Conservation (phyloP, 2,113 vertebrate species). For the Climacteris rufus region DNA sequence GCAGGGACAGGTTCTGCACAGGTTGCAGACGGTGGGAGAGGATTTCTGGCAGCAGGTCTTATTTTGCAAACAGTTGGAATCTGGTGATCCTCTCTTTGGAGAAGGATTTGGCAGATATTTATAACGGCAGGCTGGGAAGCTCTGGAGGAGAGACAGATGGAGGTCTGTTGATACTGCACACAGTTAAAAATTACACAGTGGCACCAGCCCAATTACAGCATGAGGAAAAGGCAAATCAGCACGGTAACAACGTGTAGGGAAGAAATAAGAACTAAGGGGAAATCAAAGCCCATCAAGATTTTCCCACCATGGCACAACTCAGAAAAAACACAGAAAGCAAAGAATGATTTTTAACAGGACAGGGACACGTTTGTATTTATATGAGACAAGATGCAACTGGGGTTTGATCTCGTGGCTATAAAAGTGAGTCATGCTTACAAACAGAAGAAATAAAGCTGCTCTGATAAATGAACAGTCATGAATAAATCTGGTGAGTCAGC, state of each 20-base stretch:
- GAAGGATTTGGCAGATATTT: constrained; percentile 54
- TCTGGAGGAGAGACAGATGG: constrained; percentile 60
- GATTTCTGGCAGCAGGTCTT: neutral
- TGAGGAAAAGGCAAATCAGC: constrained; percentile 22
- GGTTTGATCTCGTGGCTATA: neutral
- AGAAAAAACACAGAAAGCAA: neutral
- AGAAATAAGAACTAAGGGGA: neutral
- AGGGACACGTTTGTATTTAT: neutral
- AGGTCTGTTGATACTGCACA: constrained; percentile 39
- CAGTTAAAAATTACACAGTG: constrained; percentile 53
- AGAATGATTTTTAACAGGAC: neutral
- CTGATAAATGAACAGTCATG: neutral
- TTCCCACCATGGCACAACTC: neutral
- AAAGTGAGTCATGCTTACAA: neutral
- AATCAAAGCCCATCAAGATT: neutral
- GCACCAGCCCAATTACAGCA: constrained; percentile 39
- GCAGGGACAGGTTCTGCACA: neutral
- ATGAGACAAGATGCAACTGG: neutral
- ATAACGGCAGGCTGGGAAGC: constrained; percentile 14
- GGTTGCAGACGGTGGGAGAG: neutral
- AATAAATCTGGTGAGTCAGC: neutral
- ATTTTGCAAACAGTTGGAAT: constrained; percentile 66
- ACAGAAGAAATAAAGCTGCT: neutral
- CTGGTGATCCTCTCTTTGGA: constrained; percentile 47
- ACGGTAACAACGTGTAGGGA: neutral